A percentile compares a stretch with the other conserved stretches of the same genome.
These are phyloP conservation scores for Silurus asotus DNA, from an alignment of 2,113 vertebrate species.

Conservation along the genomic window DNA sequence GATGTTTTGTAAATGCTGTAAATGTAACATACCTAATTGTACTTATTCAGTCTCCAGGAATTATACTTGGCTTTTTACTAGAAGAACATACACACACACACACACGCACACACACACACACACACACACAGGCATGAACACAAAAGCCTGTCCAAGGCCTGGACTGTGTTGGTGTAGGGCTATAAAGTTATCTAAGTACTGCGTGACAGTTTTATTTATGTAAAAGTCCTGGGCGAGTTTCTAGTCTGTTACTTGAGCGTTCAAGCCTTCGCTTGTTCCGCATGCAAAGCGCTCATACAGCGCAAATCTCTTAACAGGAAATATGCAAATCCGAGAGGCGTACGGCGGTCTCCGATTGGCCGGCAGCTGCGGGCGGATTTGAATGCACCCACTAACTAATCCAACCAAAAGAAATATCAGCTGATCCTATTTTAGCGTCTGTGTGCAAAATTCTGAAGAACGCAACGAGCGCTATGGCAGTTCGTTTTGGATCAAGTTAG, in stretches of 20 bases:
- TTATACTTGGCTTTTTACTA: too few species aligned
- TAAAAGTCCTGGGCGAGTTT: neutral
- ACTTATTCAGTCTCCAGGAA: too few species aligned
- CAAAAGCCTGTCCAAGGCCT: neutral
- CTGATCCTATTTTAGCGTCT: constrained; percentile 55
- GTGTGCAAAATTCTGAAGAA: neutral
- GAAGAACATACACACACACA: too few species aligned
- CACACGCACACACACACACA: too few species aligned
- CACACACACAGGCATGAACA: too few species aligned
- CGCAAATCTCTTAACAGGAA: constrained; percentile 12
- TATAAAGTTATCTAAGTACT: neutral
- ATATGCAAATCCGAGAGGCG: constrained; percentile 46
- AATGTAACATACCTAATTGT: too few species aligned
- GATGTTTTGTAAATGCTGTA: too few species aligned
- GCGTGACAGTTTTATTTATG: neutral
- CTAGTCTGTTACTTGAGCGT: neutral
- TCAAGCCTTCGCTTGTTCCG: constrained; percentile 18
- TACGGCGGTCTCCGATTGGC: constrained; percentile 20
- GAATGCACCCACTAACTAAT: constrained; percentile 54
- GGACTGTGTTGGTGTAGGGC: neutral
- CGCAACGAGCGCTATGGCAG: neutral
- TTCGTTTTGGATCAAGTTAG: neutral
- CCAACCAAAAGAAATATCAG: constrained; percentile 25
- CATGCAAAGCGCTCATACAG: constrained; percentile 1
- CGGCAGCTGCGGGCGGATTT: constrained; percentile 50